Base-by-base conservation (phyloP, 1,140 invertebrate genomes). In the Scaptomyza graminum region DNA sequence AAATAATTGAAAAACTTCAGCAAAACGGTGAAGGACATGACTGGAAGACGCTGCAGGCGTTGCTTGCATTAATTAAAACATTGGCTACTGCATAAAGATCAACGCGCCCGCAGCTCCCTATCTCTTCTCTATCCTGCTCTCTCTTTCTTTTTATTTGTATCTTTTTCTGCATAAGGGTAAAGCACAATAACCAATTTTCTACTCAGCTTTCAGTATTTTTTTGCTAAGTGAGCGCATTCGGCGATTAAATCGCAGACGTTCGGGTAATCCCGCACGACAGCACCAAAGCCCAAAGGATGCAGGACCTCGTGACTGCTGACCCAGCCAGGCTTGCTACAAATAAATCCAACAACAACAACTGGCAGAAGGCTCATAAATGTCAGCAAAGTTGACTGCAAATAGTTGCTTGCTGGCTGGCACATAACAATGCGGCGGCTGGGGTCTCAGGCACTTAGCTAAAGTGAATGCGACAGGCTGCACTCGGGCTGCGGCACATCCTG, bases 1-100 rank as follows among this genome's bases (percentile, higher is more conserved):
- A 66, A 87, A 75, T 87, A 85, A 85, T 85, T 88, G 82, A 87
- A 85, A 85, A 85, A 85, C 74, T 85, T 82, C 81, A 39, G 34
- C 34, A 25, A 56, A 46, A 60, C 11, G 13, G 5, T 51, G 31
- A 61, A 54, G 44, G 41, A 56, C 37, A 51, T 25, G 39, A 52
- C 34, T 37, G 47, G 57, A 64, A 68, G 13, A 57, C 52, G 62
- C 18, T 22, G 18, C 18, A 22, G 18, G 18, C 18, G 18, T 22
- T 22, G 18, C 18, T 64, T 11, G 31, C 67, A 52, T 85, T 88
- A 82, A 88, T 88, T 88, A 82, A 85, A 75, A 81, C 74, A 81
- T 75, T 69, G 55, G 41, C 61, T 43, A 65, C 16, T n/a, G 18
- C n/a, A 28, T 39, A 44, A 61, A 15, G 11, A 11, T 2, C 25